These are phyloP conservation scores for Monodelphis domestica DNA, from an alignment of 2,797 vertebrate genomes.

Conservation along the genomic window DNA sequence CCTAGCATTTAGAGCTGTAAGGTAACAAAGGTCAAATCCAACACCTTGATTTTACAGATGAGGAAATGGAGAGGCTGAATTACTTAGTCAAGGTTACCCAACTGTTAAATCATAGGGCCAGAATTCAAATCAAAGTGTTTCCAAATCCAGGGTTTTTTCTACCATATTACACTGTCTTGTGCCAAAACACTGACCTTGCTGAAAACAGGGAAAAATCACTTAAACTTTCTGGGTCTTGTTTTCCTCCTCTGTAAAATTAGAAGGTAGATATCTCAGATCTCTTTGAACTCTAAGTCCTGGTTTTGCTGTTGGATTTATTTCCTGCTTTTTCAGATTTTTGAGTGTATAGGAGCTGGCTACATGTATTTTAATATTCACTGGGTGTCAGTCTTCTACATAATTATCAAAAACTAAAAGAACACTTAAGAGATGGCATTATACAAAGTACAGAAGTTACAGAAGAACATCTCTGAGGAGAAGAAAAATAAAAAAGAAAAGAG, in stretches of 20 bases:
- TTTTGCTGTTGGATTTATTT: not conserved
- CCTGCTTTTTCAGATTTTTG: not conserved
- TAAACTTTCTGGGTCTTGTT: not conserved
- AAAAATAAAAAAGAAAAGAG: not conserved
- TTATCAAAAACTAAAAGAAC: not conserved
- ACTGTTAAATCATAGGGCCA: not conserved
- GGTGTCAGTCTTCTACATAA: not conserved
- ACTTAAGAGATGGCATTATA: not conserved
- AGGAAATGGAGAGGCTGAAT: not conserved
- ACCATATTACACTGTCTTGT: not conserved
- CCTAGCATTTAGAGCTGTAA: not conserved
- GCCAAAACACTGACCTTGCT: not conserved
- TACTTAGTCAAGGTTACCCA: not conserved
- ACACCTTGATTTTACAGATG: not conserved
- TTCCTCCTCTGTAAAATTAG: not conserved
- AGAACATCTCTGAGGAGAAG: not conserved
- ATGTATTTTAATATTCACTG: not conserved
- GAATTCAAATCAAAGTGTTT: not conserved
- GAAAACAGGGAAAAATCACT: not conserved
- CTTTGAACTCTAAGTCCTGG: not conserved
- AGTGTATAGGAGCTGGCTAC: not conserved
- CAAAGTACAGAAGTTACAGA: not conserved
- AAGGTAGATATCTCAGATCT: not conserved
- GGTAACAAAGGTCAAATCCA: not conserved
- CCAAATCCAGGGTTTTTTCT: not conserved